Percentiles rank a stretch among this genome's conserved stretches.
Conservation (phyloP, 2,888 invertebrate genomes). For the Callosobruchus maculatus region DNA sequence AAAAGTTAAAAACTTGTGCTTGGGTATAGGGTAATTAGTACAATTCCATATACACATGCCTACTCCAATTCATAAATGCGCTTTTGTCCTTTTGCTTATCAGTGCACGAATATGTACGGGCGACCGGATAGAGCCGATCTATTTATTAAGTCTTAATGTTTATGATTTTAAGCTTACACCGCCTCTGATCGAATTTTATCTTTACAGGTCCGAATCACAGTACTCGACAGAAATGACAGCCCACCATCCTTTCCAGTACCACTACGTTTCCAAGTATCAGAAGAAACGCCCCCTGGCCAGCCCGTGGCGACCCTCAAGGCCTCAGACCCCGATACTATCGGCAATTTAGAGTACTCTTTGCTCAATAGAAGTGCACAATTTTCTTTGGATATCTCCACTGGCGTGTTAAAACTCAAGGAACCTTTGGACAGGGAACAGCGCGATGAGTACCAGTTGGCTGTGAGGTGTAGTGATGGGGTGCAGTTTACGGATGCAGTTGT, state of each 20-base stretch:
- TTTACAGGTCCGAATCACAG: conserved; percentile 78
- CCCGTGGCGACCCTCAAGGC: conserved; percentile 74
- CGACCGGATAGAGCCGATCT: no score
- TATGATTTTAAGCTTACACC: no score
- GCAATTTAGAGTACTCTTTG: conserved; percentile 71
- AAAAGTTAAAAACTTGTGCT: no score
- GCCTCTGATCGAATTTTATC: conserved; percentile 25
- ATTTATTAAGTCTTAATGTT: no score
- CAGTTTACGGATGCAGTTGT: conserved; percentile 79
- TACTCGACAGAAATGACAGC: conserved; percentile 91
- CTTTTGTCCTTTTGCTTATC: no score
- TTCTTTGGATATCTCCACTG: conserved; percentile 66
- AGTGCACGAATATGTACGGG: no score
- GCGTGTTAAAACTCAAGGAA: conserved; percentile 70
- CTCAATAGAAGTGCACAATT: conserved; percentile 67
- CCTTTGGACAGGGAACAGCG: conserved; percentile 80
- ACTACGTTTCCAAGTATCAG: conserved; percentile 72
- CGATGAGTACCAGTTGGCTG: conserved; percentile 71
- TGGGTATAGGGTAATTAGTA: no score
- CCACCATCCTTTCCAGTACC: conserved; percentile 84
- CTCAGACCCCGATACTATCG: conserved; percentile 81
- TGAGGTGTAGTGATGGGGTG: conserved; percentile 85
- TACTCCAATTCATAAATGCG: no score
- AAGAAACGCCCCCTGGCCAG: conserved; percentile 80
- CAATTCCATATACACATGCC: no score